Percentiles rank a stretch among this genome's conserved stretches.
phyloP scores from a whole-genome alignment of 2,113 vertebrate genomes.

The Mungos mungo region DNA sequence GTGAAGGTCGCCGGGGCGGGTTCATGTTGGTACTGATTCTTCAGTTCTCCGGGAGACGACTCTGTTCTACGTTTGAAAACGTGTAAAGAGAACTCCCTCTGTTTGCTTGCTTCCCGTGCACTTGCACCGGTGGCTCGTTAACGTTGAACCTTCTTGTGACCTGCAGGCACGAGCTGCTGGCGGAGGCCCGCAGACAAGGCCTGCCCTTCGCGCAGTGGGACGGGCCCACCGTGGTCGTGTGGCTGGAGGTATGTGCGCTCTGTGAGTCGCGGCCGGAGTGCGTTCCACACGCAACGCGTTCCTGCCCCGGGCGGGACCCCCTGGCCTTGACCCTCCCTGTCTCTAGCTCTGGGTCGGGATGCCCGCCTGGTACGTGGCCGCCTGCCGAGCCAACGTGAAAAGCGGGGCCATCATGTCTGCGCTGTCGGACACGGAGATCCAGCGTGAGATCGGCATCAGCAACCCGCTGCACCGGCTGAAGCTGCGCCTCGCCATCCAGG shows the following conservation, averaged over 20 bases:
- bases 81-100: fast-evolving
- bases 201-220: constrained; percentile 99
- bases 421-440: constrained; percentile 97
- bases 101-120: fast-evolving
- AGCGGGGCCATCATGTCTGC: constrained; percentile 99
- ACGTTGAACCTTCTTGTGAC: neutral
- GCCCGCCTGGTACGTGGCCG: constrained; percentile 99
- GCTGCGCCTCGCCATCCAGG: constrained; percentile 96
- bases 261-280: fast-evolving
- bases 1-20: neutral
- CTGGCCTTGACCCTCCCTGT: neutral
- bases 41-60: neutral
- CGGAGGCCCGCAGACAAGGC: constrained; percentile 95
- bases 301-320: neutral
- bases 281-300: fast-evolving
- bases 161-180: constrained; percentile 93
- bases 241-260: constrained; percentile 93
- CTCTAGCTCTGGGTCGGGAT: constrained; percentile 98
- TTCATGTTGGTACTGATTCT: neutral
- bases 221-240: constrained; percentile 96
- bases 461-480: constrained; percentile 97
- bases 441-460: constrained; percentile 97
- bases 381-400: constrained; percentile 97
- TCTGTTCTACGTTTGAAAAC: neutral
- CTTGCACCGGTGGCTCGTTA: neutral